Conservation (phyloP, 2,113 vertebrate species). For the Hippocampus zosterae region DNA sequence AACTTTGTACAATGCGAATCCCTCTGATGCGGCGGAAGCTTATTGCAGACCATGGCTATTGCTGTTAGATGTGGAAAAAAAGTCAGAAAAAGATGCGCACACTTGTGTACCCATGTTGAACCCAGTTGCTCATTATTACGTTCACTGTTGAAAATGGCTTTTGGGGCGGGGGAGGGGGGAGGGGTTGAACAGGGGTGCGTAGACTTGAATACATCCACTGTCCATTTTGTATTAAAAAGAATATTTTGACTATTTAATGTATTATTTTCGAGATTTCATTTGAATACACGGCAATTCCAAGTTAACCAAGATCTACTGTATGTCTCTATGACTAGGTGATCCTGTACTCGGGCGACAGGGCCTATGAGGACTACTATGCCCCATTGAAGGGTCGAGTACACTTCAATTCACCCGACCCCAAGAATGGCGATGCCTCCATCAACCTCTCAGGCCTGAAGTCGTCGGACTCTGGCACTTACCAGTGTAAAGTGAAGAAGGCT, state of each 20-base stretch:
- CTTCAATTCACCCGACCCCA: constrained; percentile 80
- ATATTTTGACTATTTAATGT: not conserved
- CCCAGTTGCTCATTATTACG: too few species aligned
- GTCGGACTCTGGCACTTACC: constrained; percentile 84
- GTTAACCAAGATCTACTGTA: not conserved
- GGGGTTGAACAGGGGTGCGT: too few species aligned
- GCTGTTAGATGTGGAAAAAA: too few species aligned
- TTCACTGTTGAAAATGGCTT: too few species aligned
- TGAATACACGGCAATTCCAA: not conserved
- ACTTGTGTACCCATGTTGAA: too few species aligned
- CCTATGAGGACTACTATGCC: constrained; percentile 77
- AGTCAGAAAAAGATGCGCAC: too few species aligned
- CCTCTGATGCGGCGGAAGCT: too few species aligned
- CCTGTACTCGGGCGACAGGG: constrained; percentile 80
- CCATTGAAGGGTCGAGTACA: constrained; percentile 79
- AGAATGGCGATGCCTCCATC: constrained; percentile 86
- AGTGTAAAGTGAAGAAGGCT: constrained; percentile 94
- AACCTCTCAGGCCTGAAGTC: constrained; percentile 80
- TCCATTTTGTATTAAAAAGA: not conserved
- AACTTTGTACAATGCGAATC: too few species aligned
- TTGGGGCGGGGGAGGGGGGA: too few species aligned
- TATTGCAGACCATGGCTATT: too few species aligned
- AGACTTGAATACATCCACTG: constrained; percentile 9
- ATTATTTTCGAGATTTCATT: not conserved
- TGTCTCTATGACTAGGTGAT: constrained; percentile 75